These are phyloP conservation scores for Drosophila guanche DNA, from an alignment of 1,140 invertebrate species.

Conservation along the genomic window DNA sequence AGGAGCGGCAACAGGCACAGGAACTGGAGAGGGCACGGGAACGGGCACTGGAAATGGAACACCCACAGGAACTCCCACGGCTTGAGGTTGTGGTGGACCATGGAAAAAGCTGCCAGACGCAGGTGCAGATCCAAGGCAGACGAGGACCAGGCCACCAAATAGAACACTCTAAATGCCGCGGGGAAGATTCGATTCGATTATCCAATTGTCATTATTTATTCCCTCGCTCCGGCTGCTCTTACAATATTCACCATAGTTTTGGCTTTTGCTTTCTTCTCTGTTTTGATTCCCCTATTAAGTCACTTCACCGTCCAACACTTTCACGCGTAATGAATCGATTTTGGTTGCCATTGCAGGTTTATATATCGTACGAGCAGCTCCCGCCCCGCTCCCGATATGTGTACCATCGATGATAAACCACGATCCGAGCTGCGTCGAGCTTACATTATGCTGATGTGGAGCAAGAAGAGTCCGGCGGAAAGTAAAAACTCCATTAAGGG, in stretches of 20 bases:
- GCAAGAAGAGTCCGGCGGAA: constrained; percentile 24
- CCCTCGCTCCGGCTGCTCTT: constrained; percentile 18
- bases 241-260: constrained; percentile 52
- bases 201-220: neutral
- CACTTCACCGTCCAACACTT: constrained; percentile 54
- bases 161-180: constrained; percentile 9
- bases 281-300: constrained; percentile 42
- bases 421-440: constrained; percentile 22
- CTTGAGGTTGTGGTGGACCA: constrained; percentile 1
- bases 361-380: constrained; percentile 32
- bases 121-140: constrained; percentile 3
- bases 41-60: constrained; percentile 36
- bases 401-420: constrained; percentile 7
- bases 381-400: no score
- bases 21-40: constrained; percentile 25
- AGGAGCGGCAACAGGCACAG: constrained; percentile 28
- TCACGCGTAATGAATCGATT: constrained; percentile 71
- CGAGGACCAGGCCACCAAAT: constrained; percentile 14
- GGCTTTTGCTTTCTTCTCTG: constrained; percentile 15
- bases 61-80: constrained; percentile 31
- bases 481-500: constrained; percentile 70
- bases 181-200: neutral
- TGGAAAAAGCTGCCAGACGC: constrained; percentile 43
- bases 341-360: constrained; percentile 54
- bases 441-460: constrained; percentile 47